These are phyloP conservation scores for Anabas testudineus DNA, from an alignment of 2,797 vertebrate genomes.

Conservation along the genomic window DNA sequence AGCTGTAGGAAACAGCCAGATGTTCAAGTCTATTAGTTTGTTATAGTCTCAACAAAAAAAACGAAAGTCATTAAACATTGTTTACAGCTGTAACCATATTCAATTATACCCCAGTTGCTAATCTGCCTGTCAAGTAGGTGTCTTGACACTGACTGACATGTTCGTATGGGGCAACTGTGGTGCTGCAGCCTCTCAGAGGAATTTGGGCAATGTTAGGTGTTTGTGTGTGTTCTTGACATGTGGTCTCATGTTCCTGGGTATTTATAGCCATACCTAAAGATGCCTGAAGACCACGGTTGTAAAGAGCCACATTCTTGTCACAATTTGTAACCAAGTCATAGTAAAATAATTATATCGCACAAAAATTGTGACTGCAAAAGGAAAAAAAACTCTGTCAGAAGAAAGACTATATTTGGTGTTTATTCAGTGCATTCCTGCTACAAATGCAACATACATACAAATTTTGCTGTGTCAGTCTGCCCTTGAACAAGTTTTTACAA, in stretches of 20 bases:
- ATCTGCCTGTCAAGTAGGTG: constrained; percentile 1
- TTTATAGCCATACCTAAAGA: not conserved
- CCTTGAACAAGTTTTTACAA: constrained; percentile 14
- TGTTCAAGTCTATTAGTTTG: constrained; percentile 9
- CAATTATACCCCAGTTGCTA: constrained; percentile 7
- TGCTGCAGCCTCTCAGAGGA: not conserved
- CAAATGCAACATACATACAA: not conserved
- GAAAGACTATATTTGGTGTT: too few species aligned
- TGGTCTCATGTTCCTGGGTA: not conserved
- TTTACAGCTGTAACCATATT: constrained; percentile 6
- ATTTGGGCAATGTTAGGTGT: constrained; percentile 32
- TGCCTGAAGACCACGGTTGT: not conserved
- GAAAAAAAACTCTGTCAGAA: too few species aligned
- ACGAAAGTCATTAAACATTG: constrained; percentile 5
- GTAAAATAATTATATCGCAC: too few species aligned
- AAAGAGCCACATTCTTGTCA: constrained; percentile 11
- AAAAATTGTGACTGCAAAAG: too few species aligned
- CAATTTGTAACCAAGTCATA: too few species aligned
- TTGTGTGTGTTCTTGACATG: not conserved
- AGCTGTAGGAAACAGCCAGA: constrained; percentile 5
- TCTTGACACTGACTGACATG: not conserved
- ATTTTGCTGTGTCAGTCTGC: not conserved
- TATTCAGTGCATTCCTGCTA: not conserved
- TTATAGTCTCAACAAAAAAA: constrained; percentile 1
- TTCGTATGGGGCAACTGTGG: not conserved